Evolutionary conservation across 1,140 invertebrate species (phyloP).

Genomic region (Tetragnatha versicolor): DNA sequence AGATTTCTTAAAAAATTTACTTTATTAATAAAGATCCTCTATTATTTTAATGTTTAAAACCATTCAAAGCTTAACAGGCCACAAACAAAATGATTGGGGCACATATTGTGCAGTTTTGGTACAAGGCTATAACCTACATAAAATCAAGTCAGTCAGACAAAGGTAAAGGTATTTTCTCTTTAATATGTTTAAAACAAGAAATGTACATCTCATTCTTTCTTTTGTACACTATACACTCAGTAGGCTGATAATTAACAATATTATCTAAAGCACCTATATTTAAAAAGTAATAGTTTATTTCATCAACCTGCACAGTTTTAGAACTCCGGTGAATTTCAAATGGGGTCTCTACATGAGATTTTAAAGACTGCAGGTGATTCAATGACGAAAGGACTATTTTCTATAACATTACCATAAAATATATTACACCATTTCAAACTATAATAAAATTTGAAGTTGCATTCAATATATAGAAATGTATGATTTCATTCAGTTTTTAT

Average conservation of each 20-base stretch:
- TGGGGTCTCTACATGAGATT: neutral
- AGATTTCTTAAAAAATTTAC: neutral
- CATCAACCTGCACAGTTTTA: conserved; percentile 36
- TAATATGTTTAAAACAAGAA: conserved; percentile 56
- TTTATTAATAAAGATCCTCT: neutral
- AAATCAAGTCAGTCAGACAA: conserved; percentile 28
- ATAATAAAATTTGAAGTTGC: conserved; percentile 29
- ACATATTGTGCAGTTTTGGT: neutral
- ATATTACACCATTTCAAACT: conserved; percentile 48
- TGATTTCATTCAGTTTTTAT: neutral
- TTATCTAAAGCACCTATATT: conserved; percentile 54
- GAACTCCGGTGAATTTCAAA: conserved; percentile 18
- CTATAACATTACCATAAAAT: conserved; percentile 55
- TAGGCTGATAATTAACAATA: conserved; percentile 53
- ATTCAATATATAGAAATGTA: too few relatives aligned
- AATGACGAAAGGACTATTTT: conserved; percentile 22
- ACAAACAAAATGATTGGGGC: neutral
- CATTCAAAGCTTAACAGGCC: neutral
- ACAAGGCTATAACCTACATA: neutral
- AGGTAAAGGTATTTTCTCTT: conserved; percentile 52
- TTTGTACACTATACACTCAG: conserved; percentile 56
- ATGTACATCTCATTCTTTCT: conserved; percentile 55
- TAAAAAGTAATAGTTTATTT: conserved; percentile 55
- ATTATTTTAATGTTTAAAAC: neutral
- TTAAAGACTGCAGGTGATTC: conserved; percentile 13